Evolutionary conservation across 2,888 invertebrate genomes (phyloP).

Genomic region (Clitarchus hookeri): DNA sequence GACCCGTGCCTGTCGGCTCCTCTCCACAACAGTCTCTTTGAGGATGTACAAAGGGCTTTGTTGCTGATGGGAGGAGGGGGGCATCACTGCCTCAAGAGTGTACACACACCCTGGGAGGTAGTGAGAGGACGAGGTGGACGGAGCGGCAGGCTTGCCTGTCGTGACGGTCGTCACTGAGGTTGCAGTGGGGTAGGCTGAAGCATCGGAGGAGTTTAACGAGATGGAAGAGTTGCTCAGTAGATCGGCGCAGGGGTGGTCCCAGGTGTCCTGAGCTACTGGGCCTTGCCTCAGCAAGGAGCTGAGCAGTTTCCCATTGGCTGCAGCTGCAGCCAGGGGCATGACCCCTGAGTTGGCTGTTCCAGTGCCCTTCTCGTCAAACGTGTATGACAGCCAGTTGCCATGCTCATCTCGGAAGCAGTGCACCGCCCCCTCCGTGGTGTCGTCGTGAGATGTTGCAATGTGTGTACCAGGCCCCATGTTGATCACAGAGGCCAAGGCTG

Average conservation of each 20-base stretch:
- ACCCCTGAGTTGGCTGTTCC: slow-evolving; percentile 54
- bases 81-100: slow-evolving; percentile 38
- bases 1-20: slow-evolving; percentile 48
- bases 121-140: slow-evolving; percentile 25
- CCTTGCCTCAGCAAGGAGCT: slow-evolving; percentile 51
- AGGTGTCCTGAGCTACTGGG: background rate
- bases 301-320: slow-evolving; percentile 53
- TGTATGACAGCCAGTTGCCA: slow-evolving; percentile 85
- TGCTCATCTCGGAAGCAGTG: slow-evolving; percentile 86
- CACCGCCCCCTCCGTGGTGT: slow-evolving; percentile 80
- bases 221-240: slow-evolving; percentile 53
- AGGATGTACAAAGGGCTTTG: slow-evolving; percentile 49
- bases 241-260: slow-evolving; percentile 1
- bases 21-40: slow-evolving; percentile 49
- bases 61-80: slow-evolving; percentile 34
- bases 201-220: slow-evolving; percentile 55
- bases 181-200: slow-evolving; percentile 18
- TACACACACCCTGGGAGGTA: slow-evolving; percentile 34
- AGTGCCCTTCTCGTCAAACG: slow-evolving; percentile 78
- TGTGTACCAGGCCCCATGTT: slow-evolving; percentile 58
- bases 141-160: slow-evolving; percentile 17
- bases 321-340: slow-evolving; percentile 46
- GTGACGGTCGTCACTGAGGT: background rate
- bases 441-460: slow-evolving; percentile 78
- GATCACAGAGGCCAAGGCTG: slow-evolving; percentile 53